A percentile compares a stretch with the other conserved stretches of the same genome.
Conservation (phyloP, 2,113 vertebrate genomes). For the Misgurnus anguillicaudatus region DNA sequence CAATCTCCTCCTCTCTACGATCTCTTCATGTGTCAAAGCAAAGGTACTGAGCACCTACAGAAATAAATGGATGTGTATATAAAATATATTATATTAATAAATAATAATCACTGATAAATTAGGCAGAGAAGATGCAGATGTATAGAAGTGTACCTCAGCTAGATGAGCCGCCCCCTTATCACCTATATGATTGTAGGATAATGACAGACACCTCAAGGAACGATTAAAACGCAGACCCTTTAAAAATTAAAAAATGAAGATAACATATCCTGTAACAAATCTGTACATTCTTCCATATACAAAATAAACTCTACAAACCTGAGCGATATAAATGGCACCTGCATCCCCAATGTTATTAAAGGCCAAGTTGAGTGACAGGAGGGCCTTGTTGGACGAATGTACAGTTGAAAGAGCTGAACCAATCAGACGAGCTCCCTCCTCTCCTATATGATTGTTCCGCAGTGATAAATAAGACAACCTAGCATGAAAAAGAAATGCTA, state of each 20-base stretch:
- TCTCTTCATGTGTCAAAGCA: conserved; percentile 78
- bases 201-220: conserved; percentile 78
- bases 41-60: conserved; percentile 79
- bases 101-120: neutral
- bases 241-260: neutral
- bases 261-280: no score
- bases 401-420: conserved; percentile 75
- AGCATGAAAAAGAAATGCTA: neutral
- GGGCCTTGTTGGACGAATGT: conserved; percentile 69
- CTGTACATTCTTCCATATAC: neutral
- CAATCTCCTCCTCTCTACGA: conserved; percentile 79
- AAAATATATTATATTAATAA: neutral
- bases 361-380: conserved; percentile 79
- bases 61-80: neutral
- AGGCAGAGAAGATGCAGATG: neutral
- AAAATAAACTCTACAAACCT: conserved; percentile 66
- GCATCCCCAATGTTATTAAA: conserved; percentile 84
- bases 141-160: conserved; percentile 69
- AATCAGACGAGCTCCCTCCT: conserved; percentile 73
- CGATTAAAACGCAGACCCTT: conserved; percentile 86
- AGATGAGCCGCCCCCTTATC: conserved; percentile 79
- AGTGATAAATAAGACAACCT: conserved; percentile 81
- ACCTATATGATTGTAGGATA: conserved; percentile 81
- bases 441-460: conserved; percentile 78
- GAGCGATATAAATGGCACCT: conserved; percentile 78